Evolutionary conservation across 2,888 invertebrate species (phyloP).

Genomic region (Lithophane socia): DNA sequence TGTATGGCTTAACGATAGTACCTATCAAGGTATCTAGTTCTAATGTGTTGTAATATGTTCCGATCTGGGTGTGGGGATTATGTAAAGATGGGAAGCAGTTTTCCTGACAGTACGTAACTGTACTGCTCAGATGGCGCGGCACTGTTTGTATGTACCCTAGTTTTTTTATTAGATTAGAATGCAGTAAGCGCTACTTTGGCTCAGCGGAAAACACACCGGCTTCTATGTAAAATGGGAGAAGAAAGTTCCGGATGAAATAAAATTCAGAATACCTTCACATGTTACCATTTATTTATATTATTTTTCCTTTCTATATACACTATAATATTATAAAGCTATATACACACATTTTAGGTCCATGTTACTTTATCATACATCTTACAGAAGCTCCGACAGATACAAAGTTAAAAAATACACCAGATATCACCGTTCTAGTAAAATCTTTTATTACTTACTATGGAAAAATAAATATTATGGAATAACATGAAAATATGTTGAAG

Average conservation of each 20-base stretch:
- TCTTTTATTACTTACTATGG: constrained; percentile 58
- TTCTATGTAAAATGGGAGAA: neutral
- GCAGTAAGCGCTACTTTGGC: neutral
- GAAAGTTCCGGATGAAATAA: constrained; percentile 25
- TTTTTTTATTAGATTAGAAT: neutral
- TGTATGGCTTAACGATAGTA: neutral
- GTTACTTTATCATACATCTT: constrained; percentile 72
- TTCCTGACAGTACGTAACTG: neutral
- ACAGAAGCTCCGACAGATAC: constrained; percentile 66
- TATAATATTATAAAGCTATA: constrained; percentile 83
- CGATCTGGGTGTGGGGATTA: neutral
- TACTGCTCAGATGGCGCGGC: neutral
- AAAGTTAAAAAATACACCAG: constrained; percentile 63
- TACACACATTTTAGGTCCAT: constrained; percentile 88
- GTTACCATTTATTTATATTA: constrained; percentile 79
- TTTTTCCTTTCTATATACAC: constrained; percentile 82
- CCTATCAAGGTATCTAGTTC: neutral
- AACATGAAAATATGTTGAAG: constrained; percentile 45
- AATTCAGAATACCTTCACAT: constrained; percentile 65
- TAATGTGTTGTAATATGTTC: too few species aligned
- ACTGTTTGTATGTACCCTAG: neutral
- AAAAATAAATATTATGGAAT: constrained; percentile 65
- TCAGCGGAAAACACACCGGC: neutral
- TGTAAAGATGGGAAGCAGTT: neutral
- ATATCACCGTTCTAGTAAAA: constrained; percentile 60